These are phyloP conservation scores for Synchiropus splendidus DNA, from an alignment of 2,113 vertebrate species.

Conservation along the genomic window DNA sequence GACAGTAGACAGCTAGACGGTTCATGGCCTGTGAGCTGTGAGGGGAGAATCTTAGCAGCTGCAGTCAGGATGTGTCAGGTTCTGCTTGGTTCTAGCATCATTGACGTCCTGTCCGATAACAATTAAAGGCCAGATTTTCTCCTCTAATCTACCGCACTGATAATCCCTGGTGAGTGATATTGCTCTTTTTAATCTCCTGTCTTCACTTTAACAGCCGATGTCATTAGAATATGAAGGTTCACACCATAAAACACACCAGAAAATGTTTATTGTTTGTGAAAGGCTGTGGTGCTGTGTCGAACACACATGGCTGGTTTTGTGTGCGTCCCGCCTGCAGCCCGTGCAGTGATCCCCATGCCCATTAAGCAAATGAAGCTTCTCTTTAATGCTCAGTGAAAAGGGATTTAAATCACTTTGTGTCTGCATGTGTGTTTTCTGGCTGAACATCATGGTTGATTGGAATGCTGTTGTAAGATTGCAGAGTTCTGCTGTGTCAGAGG, in stretches of 20 bases:
- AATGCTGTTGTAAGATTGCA: too few species aligned
- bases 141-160: constrained; percentile 3
- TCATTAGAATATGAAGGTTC: constrained; percentile 8
- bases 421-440: constrained; percentile 4
- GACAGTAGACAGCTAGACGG: too few species aligned
- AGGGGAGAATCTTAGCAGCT: too few species aligned
- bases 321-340: too few species aligned
- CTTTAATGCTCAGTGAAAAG: constrained; percentile 25
- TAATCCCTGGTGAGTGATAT: constrained; percentile 61
- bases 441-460: too few species aligned
- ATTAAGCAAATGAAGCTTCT: constrained; percentile 61
- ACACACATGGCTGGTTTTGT: too few species aligned
- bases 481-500: too few species aligned
- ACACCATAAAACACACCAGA: constrained; percentile 7
- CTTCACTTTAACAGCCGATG: constrained; percentile 24
- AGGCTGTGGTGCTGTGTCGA: too few species aligned
- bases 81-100: too few species aligned
- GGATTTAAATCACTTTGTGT: constrained; percentile 33
- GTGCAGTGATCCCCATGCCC: constrained; percentile 23
- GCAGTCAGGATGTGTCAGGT: too few species aligned
- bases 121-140: not conserved
- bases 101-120: too few species aligned
- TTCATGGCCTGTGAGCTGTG: too few species aligned
- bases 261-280: constrained; percentile 18
- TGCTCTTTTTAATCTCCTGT: constrained; percentile 46